These are phyloP conservation scores for Drosophila picticornis DNA, from an alignment of 2,888 invertebrate genomes.

Conservation along the genomic window DNA sequence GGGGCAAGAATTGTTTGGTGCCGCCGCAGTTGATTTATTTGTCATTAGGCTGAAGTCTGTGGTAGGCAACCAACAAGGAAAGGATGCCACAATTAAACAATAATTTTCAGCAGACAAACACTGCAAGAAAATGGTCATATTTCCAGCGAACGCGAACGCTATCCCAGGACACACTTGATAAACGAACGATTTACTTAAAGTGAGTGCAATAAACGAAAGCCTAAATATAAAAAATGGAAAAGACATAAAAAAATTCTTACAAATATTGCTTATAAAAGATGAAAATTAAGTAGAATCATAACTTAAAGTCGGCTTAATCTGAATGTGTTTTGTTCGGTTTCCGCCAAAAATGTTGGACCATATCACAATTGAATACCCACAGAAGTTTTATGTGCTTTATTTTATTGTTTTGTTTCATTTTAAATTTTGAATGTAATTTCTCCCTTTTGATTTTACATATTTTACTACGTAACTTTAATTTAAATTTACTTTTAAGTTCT, in stretches of 20 bases:
- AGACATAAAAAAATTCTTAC: background rate
- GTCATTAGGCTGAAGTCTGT: constrained; percentile 49
- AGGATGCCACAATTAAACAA: constrained; percentile 68
- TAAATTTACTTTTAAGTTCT: background rate
- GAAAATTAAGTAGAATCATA: background rate
- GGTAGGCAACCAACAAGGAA: constrained; percentile 16
- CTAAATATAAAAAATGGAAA: background rate
- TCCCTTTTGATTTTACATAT: background rate
- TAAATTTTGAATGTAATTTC: background rate
- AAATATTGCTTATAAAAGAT: background rate
- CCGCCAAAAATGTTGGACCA: background rate
- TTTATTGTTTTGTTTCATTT: background rate
- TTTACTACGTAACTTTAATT: background rate
- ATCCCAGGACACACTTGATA: background rate
- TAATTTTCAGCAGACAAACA: constrained; percentile 37
- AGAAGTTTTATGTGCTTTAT: background rate
- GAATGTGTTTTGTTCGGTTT: background rate
- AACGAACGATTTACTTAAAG: background rate
- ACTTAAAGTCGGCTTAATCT: background rate
- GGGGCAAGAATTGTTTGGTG: constrained; percentile 1
- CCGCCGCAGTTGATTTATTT: constrained; percentile 68
- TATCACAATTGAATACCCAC: background rate
- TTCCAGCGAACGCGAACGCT: background rate
- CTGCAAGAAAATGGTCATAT: background rate
- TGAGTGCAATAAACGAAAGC: background rate